Evolutionary conservation across 2,797 vertebrate species (phyloP).

Genomic region (Oreonectes daqikongensis): DNA sequence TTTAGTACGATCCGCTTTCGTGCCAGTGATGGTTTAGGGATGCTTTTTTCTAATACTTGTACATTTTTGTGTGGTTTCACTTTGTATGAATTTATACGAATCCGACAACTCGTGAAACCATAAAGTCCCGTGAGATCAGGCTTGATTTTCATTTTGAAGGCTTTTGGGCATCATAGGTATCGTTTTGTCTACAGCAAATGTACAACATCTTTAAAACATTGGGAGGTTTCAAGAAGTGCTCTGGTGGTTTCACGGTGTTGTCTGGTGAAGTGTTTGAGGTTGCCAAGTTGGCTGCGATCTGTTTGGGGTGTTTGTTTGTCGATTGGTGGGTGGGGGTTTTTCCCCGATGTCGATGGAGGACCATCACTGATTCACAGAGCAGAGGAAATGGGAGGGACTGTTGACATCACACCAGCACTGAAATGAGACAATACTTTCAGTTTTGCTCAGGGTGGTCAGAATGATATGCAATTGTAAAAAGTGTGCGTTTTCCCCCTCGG

Average conservation of each 20-base stretch:
- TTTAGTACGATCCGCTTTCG: too few species aligned
- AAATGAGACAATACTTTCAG: slow-evolving; percentile 13
- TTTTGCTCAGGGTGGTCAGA: slow-evolving; percentile 3
- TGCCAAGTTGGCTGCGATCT: slow-evolving; percentile 11
- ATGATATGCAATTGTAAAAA: neutral
- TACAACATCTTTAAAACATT: neutral
- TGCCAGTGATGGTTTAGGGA: too few species aligned
- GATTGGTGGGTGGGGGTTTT: slow-evolving; percentile 36
- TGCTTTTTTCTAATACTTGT: too few species aligned
- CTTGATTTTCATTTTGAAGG: too few species aligned
- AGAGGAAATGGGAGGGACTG: slow-evolving; percentile 31
- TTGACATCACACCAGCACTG: slow-evolving; percentile 11
- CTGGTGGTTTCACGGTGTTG: slow-evolving; percentile 9
- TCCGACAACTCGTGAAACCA: too few species aligned
- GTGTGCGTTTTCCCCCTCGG: neutral
- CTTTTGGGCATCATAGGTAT: neutral
- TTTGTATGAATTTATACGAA: too few species aligned
- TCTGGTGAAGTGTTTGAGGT: slow-evolving; percentile 17
- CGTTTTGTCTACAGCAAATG: neutral
- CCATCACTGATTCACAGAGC: slow-evolving; percentile 36
- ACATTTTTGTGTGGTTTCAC: too few species aligned
- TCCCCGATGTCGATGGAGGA: slow-evolving; percentile 5
- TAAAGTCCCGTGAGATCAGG: too few species aligned
- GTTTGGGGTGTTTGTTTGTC: slow-evolving; percentile 32
- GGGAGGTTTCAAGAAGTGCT: slow-evolving; percentile 4